Percentiles rank a stretch among this genome's conserved stretches.
phyloP scores from a whole-genome alignment of 2,797 vertebrate genomes.

The Lutjanus argentimaculatus region DNA sequence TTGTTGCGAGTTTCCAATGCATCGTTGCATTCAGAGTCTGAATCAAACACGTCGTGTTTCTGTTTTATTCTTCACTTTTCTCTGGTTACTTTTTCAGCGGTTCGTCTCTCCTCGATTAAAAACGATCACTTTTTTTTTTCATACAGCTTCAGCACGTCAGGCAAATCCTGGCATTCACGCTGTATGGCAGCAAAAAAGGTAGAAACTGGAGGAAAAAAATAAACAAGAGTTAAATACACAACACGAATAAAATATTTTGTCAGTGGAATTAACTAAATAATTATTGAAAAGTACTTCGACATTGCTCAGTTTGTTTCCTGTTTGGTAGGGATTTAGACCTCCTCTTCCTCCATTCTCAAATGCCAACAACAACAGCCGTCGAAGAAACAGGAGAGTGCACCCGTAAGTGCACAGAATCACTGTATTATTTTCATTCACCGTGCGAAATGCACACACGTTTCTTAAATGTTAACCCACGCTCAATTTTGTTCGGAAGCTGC shows the following conservation, averaged over 20 bases:
- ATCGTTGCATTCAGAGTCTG: fast-evolving
- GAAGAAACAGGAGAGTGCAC: constrained; percentile 83
- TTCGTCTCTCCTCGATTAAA: constrained; percentile 1
- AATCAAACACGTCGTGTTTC: neutral
- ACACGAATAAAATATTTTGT: neutral
- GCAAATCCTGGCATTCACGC: constrained; percentile 8
- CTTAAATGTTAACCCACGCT: neutral
- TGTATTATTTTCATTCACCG: constrained; percentile 29
- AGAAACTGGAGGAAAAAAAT: neutral
- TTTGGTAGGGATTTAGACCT: constrained; percentile 88
- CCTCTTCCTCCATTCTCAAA: constrained; percentile 89
- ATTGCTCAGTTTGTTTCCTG: constrained; percentile 86
- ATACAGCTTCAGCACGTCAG: constrained; percentile 19
- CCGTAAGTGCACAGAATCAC: constrained; percentile 83
- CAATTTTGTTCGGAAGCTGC: constrained; percentile 8
- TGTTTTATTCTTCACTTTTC: neutral
- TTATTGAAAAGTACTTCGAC: constrained; percentile 64
- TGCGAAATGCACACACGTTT: constrained; percentile 24
- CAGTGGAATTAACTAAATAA: neutral
- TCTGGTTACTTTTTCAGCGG: neutral
- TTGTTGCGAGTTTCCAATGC: too few relatives aligned
- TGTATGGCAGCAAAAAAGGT: neutral
- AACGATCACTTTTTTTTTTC: constrained; percentile 34
- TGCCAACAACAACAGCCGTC: constrained; percentile 90
- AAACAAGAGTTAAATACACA: neutral